Percentiles rank a stretch among this genome's conserved stretches.
Evolutionary conservation across 2,113 vertebrate species (phyloP).

Genomic region (Lasiurus borealis): DNA sequence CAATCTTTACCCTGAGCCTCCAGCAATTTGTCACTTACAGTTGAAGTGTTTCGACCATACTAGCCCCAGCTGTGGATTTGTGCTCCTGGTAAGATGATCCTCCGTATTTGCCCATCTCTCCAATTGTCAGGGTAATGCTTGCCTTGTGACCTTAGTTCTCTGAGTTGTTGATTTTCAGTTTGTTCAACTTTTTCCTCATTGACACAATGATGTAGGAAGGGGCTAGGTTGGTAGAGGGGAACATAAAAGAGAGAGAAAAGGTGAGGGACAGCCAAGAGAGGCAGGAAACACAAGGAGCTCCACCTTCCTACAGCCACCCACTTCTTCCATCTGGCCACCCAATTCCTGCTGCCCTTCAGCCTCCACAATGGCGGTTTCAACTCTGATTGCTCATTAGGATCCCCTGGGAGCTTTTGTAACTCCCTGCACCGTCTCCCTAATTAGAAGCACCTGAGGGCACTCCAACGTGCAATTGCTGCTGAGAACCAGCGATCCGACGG

Average conservation of each 20-base stretch:
- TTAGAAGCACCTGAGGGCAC: not conserved
- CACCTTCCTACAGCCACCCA: fast-evolving
- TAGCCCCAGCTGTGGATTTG: too few species aligned
- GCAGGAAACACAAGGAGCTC: not conserved
- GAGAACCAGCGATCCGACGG: not conserved
- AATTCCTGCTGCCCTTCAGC: not conserved
- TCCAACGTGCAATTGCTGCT: not conserved
- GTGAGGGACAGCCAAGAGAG: not conserved
- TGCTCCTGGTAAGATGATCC: not conserved
- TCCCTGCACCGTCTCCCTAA: not conserved
- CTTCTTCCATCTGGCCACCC: not conserved
- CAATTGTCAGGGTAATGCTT: not conserved
- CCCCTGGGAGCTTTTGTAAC: not conserved
- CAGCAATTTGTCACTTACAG: not conserved
- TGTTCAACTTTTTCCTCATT: not conserved
- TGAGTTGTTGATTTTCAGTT: not conserved
- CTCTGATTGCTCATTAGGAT: not conserved
- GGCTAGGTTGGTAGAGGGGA: not conserved
- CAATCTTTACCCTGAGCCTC: not conserved
- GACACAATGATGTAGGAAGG: not conserved
- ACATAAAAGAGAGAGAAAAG: not conserved
- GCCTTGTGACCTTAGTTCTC: not conserved
- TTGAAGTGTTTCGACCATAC: not conserved
- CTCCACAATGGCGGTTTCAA: not conserved
- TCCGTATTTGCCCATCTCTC: not conserved